A percentile compares a stretch with the other conserved stretches of the same genome.
Conservation (phyloP, 2,113 vertebrate genomes). For the Phylloscopus trochiloides region DNA sequence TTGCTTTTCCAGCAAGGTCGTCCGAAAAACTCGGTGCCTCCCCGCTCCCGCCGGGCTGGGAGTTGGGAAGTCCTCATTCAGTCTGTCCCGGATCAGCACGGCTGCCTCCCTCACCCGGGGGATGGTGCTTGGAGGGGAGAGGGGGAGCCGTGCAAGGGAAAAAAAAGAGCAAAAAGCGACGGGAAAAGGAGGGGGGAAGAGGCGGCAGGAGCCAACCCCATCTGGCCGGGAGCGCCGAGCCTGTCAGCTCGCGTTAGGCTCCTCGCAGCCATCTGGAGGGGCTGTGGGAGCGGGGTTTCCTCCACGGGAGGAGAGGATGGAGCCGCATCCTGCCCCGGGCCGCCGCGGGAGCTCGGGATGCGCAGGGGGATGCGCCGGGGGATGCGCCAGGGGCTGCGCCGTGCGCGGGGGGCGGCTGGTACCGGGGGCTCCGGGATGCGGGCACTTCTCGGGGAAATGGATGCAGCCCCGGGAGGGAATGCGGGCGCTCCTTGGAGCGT, state of each 20-base stretch:
- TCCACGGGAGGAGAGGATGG: neutral
- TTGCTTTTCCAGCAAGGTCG: conserved; percentile 27
- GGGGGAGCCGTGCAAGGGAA: neutral
- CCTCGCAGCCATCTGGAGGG: conserved; percentile 50
- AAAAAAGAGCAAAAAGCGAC: neutral
- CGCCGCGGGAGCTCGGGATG: neutral
- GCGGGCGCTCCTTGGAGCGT: accelerated
- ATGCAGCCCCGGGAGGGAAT: no score
- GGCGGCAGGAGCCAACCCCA: neutral
- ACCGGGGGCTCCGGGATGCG: neutral
- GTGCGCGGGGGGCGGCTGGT: neutral
- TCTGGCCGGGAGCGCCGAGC: conserved; percentile 6
- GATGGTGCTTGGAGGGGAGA: neutral
- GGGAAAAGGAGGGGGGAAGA: neutral
- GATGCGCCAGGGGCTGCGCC: neutral
- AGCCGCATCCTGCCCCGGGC: neutral
- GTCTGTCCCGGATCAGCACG: neutral
- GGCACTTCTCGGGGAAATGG: neutral
- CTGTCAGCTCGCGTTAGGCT: conserved; percentile 46
- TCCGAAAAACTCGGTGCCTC: conserved; percentile 27
- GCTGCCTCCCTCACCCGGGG: neutral
- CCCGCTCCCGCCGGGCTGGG: neutral
- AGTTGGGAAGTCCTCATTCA: neutral
- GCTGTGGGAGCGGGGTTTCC: neutral
- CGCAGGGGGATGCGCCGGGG: neutral